phyloP scores from a whole-genome alignment of 2,888 invertebrate species.

The Isotomurus palustris region DNA sequence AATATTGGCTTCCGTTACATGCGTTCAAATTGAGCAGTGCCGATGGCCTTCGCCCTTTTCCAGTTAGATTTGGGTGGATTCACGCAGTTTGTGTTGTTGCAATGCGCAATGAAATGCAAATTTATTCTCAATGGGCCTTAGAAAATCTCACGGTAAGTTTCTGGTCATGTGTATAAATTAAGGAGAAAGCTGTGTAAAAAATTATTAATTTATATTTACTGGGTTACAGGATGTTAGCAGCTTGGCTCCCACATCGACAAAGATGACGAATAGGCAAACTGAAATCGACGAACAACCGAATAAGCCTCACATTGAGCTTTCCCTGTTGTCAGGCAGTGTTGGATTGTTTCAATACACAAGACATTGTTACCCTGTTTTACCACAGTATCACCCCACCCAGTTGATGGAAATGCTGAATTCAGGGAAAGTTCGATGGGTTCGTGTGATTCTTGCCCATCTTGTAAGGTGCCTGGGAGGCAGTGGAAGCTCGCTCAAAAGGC shows the following conservation, averaged over 20 bases:
- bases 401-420: slow-evolving; percentile 97
- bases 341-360: slow-evolving; percentile 95
- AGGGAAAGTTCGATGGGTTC: slow-evolving; percentile 95
- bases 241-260: slow-evolving; percentile 31
- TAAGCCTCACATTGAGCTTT: slow-evolving; percentile 41
- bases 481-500: slow-evolving; percentile 36
- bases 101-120: slow-evolving; percentile 99
- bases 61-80: slow-evolving; percentile 99
- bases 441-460: slow-evolving; percentile 94
- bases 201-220: no score
- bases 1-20: slow-evolving; percentile 46
- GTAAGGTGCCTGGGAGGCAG: slow-evolving; percentile 54
- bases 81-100: slow-evolving; percentile 96
- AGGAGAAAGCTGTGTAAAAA: no score
- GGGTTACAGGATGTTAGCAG: slow-evolving; percentile 39
- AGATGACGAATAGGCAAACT: slow-evolving; percentile 15
- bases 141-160: slow-evolving; percentile 50
- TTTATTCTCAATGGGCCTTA: slow-evolving; percentile 88
- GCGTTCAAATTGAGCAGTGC: slow-evolving; percentile 71
- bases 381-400: slow-evolving; percentile 98
- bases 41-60: slow-evolving; percentile 91
- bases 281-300: slow-evolving; percentile 28
- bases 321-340: slow-evolving; percentile 50
- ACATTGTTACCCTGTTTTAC: slow-evolving; percentile 93
- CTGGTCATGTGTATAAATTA: not conserved